phyloP scores from a whole-genome alignment of 1,140 invertebrate genomes.

The Orius insidiosus region DNA sequence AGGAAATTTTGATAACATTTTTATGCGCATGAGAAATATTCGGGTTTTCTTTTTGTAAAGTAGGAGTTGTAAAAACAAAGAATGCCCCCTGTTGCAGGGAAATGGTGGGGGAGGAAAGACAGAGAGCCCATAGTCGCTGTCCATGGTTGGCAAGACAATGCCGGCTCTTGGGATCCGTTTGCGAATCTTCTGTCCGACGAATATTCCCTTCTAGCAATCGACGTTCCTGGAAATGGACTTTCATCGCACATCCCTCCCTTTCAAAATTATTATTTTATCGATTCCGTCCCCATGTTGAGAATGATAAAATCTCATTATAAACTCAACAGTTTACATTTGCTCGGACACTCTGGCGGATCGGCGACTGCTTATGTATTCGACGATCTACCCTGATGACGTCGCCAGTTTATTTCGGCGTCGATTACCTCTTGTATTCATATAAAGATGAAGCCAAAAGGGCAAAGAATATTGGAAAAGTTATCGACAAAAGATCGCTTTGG shows the following conservation, averaged over 20 bases:
- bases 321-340: constrained; percentile 55
- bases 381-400: constrained; percentile 54
- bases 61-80: no score
- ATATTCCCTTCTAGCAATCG: constrained; percentile 48
- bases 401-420: constrained; percentile 14
- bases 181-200: constrained; percentile 44
- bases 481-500: constrained; percentile 51
- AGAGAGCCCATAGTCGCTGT: constrained; percentile 58
- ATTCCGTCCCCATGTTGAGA: constrained; percentile 43
- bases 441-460: constrained; percentile 45
- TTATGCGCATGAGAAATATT: no score
- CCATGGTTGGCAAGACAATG: constrained; percentile 82
- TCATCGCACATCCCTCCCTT: constrained; percentile 55
- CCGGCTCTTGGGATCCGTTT: constrained; percentile 64
- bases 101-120: constrained; percentile 61
- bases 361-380: constrained; percentile 62
- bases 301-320: constrained; percentile 57
- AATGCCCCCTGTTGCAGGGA: constrained; percentile 30
- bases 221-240: constrained; percentile 64
- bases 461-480: constrained; percentile 44
- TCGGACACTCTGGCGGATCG: constrained; percentile 68
- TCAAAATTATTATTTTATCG: constrained; percentile 60
- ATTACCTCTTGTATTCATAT: constrained; percentile 28
- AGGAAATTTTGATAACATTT: no score
- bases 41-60: no score